Conservation (phyloP, 2,113 vertebrate genomes). For the Triplophysa dalaica region DNA sequence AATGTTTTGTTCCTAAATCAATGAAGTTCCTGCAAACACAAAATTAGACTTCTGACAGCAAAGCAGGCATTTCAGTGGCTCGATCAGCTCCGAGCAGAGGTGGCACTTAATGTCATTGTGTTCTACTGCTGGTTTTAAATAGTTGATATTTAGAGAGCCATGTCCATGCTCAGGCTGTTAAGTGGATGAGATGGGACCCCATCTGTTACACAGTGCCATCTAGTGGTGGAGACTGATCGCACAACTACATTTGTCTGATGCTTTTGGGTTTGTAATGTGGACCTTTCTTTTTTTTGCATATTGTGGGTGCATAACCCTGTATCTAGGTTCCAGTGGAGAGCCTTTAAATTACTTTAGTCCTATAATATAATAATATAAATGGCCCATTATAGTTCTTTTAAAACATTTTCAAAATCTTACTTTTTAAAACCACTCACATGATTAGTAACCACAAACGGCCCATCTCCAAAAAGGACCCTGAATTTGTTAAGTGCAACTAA, state of each 20-base stretch:
- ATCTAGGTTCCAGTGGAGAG: too few species aligned
- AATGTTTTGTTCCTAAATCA: constrained; percentile 31
- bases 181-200: neutral
- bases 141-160: constrained; percentile 17
- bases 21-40: constrained; percentile 18
- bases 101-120: constrained; percentile 21
- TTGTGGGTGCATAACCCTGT: too few species aligned
- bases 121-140: constrained; percentile 12
- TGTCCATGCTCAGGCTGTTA: too few species aligned
- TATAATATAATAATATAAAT: too few species aligned
- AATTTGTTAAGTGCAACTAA: too few species aligned
- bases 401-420: too few species aligned
- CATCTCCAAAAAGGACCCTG: too few species aligned
- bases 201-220: constrained; percentile 54
- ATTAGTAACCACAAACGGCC: too few species aligned
- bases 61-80: constrained; percentile 43
- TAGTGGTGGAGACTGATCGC: constrained; percentile 19
- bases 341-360: too few species aligned
- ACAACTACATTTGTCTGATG: neutral
- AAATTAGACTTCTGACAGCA: constrained; percentile 35
- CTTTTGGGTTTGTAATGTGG: neutral
- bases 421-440: too few species aligned
- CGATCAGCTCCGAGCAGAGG: constrained; percentile 22
- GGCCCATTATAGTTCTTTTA: too few species aligned
- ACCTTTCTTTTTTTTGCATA: too few species aligned